phyloP scores from a whole-genome alignment of 2,888 invertebrate genomes.

The Pyrocoelia pectoralis region DNA sequence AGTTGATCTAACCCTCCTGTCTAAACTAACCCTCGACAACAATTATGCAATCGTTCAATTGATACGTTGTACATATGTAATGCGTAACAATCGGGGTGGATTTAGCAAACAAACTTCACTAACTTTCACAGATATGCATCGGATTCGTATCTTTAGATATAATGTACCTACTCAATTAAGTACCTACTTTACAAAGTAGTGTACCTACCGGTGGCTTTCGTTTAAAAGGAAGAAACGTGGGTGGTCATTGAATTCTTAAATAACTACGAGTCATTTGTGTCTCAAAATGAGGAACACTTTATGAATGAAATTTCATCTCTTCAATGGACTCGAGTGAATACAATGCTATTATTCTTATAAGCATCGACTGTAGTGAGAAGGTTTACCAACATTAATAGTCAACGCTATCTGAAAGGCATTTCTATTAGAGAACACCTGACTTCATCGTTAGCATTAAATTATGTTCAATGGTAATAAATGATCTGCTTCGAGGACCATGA shows the following conservation, averaged over 20 bases:
- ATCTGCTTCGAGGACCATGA: slow-evolving; percentile 8
- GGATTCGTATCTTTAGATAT: not conserved
- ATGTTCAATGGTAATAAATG: not conserved
- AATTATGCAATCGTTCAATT: slow-evolving; percentile 36
- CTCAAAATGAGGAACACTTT: slow-evolving; percentile 19
- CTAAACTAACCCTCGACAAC: slow-evolving; percentile 22
- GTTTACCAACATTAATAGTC: slow-evolving; percentile 23
- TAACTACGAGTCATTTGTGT: slow-evolving; percentile 22
- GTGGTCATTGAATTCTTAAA: slow-evolving; percentile 29
- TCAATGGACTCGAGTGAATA: slow-evolving; percentile 21
- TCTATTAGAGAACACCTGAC: slow-evolving; percentile 8
- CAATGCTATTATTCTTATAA: slow-evolving; percentile 25
- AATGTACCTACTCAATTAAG: slow-evolving; percentile 15
- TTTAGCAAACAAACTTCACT: slow-evolving; percentile 10
- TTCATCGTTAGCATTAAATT: slow-evolving; percentile 11
- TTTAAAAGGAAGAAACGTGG: slow-evolving; percentile 23
- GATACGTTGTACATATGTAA: slow-evolving; percentile 36
- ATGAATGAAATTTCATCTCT: slow-evolving; percentile 31
- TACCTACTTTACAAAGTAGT: not conserved
- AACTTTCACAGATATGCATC: not conserved
- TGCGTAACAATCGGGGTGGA: slow-evolving; percentile 26
- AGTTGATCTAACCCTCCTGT: slow-evolving; percentile 25
- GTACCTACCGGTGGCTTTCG: not conserved
- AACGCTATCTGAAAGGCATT: slow-evolving; percentile 4
- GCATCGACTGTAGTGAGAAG: slow-evolving; percentile 15